Percentiles rank a stretch among this genome's conserved stretches.
phyloP scores from a whole-genome alignment of 2,797 vertebrate species.

The Pelodytes ibericus region DNA sequence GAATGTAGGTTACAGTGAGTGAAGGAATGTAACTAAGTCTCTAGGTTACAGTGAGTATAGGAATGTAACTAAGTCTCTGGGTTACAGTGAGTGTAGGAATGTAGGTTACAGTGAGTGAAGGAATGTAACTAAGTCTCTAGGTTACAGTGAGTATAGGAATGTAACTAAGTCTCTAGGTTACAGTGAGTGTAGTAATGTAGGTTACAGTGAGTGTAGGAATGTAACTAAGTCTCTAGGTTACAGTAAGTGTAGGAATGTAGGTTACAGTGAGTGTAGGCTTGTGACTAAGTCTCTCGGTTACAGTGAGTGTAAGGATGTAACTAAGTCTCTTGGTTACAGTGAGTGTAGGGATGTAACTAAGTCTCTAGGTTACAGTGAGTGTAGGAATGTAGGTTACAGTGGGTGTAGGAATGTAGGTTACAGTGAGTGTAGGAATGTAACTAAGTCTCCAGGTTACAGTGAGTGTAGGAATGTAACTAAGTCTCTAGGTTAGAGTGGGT shows the following conservation, averaged over 20 bases:
- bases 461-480: not conserved
- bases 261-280: not conserved
- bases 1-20: not conserved
- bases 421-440: not conserved
- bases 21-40: not conserved
- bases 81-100: not conserved
- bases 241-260: not conserved
- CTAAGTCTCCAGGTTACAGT: not conserved
- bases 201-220: not conserved
- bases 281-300: not conserved
- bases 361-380: not conserved
- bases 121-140: no score
- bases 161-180: not conserved
- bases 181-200: not conserved
- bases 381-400: not conserved
- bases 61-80: not conserved
- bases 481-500: not conserved
- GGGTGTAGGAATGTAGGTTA: not conserved
- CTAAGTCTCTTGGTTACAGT: not conserved
- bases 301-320: not conserved
- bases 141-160: not conserved
- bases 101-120: not conserved
- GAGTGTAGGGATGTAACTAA: not conserved
- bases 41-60: not conserved
- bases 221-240: not conserved